Percentiles rank a stretch among this genome's conserved stretches.
Evolutionary conservation across 2,888 invertebrate genomes (phyloP).

Genomic region (Apamea crenata): DNA sequence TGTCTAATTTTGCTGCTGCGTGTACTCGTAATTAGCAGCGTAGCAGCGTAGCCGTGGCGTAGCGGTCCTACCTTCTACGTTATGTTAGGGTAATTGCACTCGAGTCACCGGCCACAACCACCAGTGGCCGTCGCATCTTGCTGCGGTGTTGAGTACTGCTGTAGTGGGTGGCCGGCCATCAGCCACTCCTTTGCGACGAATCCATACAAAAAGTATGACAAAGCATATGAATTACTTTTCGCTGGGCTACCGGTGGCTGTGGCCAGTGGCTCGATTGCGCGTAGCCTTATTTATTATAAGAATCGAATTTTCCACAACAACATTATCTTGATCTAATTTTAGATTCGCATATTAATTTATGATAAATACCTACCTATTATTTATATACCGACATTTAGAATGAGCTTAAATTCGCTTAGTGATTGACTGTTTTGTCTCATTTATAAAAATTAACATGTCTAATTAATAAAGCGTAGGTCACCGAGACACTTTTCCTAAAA

Average conservation of each 20-base stretch:
- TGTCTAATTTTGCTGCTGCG: neutral
- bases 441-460: neutral
- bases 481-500: neutral
- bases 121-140: neutral
- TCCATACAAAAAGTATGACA: neutral
- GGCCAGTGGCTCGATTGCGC: neutral
- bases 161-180: neutral
- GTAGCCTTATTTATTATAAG: neutral
- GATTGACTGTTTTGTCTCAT: neutral
- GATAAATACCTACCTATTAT: neutral
- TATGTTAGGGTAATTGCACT: neutral
- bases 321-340: conserved; percentile 1
- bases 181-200: neutral
- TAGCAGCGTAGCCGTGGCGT: neutral
- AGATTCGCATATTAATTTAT: neutral
- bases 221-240: neutral
- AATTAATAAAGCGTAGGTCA: neutral
- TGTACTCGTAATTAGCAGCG: neutral
- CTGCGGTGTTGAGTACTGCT: neutral
- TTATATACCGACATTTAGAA: neutral
- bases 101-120: neutral
- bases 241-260: too few species aligned
- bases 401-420: neutral
- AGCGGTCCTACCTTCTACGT: neutral
- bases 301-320: neutral